These are phyloP conservation scores for Meloe dianella DNA, from an alignment of 2,888 invertebrate species.

Conservation along the genomic window DNA sequence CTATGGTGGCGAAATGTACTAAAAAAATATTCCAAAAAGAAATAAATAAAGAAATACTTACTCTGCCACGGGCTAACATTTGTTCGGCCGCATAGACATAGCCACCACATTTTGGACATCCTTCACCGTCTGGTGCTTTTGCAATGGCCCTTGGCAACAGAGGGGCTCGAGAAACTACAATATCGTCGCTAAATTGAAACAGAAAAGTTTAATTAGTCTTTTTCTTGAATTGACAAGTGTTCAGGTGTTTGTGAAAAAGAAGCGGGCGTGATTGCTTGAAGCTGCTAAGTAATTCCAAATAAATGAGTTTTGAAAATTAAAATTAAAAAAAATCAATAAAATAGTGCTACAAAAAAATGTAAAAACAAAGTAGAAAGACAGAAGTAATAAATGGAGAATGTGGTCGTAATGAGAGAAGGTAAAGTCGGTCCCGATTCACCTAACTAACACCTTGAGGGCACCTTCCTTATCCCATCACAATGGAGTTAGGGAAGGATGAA, in stretches of 20 bases:
- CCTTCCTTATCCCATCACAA: conserved; percentile 78
- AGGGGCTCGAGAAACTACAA: conserved; percentile 50
- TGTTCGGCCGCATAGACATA: conserved; percentile 91
- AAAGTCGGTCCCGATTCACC: conserved; percentile 51
- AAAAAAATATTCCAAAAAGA: conserved; percentile 10
- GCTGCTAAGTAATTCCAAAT: conserved; percentile 42
- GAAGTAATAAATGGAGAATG: conserved; percentile 25
- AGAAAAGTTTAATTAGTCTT: background rate
- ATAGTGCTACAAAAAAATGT: conserved; percentile 23
- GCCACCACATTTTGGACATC: conserved; percentile 88
- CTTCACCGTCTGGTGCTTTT: conserved; percentile 83
- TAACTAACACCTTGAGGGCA: conserved; percentile 64
- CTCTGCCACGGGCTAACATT: conserved; percentile 89
- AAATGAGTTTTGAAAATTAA: conserved; percentile 18
- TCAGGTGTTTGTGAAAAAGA: conserved; percentile 19
- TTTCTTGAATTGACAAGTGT: background rate
- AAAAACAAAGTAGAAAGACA: conserved; percentile 28
- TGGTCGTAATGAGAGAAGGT: conserved; percentile 59
- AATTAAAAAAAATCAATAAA: conserved; percentile 26
- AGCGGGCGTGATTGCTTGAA: conserved; percentile 42
- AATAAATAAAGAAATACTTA: conserved; percentile 61
- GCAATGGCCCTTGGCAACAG: conserved; percentile 70
- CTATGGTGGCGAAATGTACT: conserved; percentile 60
- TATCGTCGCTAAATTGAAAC: conserved; percentile 43
- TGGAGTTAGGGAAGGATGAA: conserved; percentile 55